Percentiles rank a stretch among this genome's conserved stretches.
Conservation (phyloP, 2,113 vertebrate species). For the Heterocephalus glaber region DNA sequence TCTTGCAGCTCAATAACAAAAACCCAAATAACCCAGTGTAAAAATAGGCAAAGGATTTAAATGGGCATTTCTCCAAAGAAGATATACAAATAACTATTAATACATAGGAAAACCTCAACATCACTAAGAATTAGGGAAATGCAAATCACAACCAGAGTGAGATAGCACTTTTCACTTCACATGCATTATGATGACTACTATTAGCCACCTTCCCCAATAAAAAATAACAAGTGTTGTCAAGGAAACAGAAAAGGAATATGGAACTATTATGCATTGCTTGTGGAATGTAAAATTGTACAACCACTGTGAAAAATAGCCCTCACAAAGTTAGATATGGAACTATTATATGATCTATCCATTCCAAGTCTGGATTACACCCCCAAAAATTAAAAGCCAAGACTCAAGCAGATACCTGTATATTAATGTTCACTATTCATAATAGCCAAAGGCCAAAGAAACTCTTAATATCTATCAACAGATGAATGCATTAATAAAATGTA, state of each 20-base stretch:
- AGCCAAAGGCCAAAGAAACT: background rate
- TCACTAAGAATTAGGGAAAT: background rate
- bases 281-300: background rate
- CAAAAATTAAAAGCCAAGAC: background rate
- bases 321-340: background rate
- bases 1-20: conserved; percentile 3
- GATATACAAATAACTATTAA: background rate
- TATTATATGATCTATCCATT: background rate
- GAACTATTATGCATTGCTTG: background rate
- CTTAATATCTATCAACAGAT: background rate
- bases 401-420: background rate
- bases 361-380: background rate
- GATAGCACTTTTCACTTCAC: background rate
- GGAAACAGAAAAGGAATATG: background rate
- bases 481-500: background rate
- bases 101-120: background rate
- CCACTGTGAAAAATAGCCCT: background rate
- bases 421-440: background rate
- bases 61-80: background rate
- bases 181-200: background rate
- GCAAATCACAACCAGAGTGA: background rate
- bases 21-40: background rate
- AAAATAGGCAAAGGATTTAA: background rate
- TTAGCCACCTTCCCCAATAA: background rate
- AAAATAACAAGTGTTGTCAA: background rate